These are phyloP conservation scores for Frankliniella fusca DNA, from an alignment of 2,888 invertebrate genomes.

Conservation along the genomic window DNA sequence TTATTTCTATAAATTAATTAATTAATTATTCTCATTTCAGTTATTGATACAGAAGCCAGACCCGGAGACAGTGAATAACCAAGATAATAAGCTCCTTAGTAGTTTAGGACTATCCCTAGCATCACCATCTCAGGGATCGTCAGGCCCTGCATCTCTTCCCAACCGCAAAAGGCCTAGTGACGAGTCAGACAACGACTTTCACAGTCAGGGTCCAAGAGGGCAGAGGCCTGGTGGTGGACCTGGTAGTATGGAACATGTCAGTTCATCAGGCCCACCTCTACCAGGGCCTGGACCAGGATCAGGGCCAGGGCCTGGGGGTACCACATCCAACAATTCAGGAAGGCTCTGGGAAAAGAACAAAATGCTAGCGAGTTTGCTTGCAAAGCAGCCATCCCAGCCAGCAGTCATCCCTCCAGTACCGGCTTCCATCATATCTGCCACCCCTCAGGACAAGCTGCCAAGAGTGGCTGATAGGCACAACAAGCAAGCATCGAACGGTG, in stretches of 20 bases:
- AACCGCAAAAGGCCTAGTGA: slow-evolving; percentile 60
- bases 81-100: slow-evolving; percentile 37
- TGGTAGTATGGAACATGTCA: slow-evolving; percentile 29
- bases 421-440: slow-evolving; percentile 60
- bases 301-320: slow-evolving; percentile 22
- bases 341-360: slow-evolving; percentile 76
- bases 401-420: slow-evolving; percentile 62
- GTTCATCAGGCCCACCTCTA: slow-evolving; percentile 36
- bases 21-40: slow-evolving; percentile 47
- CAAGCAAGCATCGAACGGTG: slow-evolving; percentile 33
- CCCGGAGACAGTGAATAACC: background rate
- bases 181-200: slow-evolving; percentile 55
- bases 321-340: slow-evolving; percentile 24
- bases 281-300: slow-evolving; percentile 15
- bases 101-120: slow-evolving; percentile 32
- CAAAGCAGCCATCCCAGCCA: slow-evolving; percentile 65
- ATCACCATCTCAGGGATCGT: slow-evolving; percentile 24
- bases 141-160: slow-evolving; percentile 33
- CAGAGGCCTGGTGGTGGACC: slow-evolving; percentile 24
- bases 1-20: background rate
- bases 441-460: slow-evolving; percentile 66
- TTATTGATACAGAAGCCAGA: slow-evolving; percentile 67
- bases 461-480: slow-evolving; percentile 43
- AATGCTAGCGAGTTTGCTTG: slow-evolving; percentile 77
- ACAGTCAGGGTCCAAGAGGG: slow-evolving; percentile 35